phyloP scores from a whole-genome alignment of 2,797 vertebrate species.

The Pseudotriccus pelzelni region DNA sequence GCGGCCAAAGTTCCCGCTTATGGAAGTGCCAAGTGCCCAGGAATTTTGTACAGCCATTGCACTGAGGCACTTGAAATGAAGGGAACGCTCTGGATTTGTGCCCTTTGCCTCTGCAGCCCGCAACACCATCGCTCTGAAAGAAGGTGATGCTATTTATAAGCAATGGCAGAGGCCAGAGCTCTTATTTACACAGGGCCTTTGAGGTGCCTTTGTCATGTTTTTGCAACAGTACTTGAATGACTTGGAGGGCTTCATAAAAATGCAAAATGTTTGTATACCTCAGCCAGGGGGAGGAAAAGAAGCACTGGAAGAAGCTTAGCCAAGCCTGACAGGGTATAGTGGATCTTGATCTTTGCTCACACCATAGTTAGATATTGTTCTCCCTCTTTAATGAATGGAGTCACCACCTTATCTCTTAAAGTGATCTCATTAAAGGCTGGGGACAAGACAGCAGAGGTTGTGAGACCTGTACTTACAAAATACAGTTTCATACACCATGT shows the following conservation, averaged over 20 bases:
- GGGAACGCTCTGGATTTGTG: background rate
- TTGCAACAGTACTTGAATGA: background rate
- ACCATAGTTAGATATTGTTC: background rate
- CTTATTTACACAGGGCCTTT: background rate
- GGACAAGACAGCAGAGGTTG: conserved; percentile 42
- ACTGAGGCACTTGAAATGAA: background rate
- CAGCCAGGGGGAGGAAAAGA: background rate
- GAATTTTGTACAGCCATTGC: background rate
- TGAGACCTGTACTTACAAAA: conserved; percentile 52
- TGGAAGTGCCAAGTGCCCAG: background rate
- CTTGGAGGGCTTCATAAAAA: background rate
- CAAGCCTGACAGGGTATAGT: background rate
- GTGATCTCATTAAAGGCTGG: conserved; percentile 42
- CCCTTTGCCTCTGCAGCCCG: background rate
- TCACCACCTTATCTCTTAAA: background rate
- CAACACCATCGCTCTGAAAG: accelerated
- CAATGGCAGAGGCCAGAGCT: background rate
- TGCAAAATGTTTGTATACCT: background rate
- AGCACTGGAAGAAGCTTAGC: background rate
- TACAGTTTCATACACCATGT: background rate
- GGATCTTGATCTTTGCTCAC: conserved; percentile 49
- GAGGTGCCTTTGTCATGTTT: background rate
- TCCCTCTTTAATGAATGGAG: conserved; percentile 30
- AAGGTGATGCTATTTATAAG: background rate
- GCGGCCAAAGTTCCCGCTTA: background rate